Base-by-base conservation (phyloP, 2,888 invertebrate species). In the Chloroclystis v-ata region DNA sequence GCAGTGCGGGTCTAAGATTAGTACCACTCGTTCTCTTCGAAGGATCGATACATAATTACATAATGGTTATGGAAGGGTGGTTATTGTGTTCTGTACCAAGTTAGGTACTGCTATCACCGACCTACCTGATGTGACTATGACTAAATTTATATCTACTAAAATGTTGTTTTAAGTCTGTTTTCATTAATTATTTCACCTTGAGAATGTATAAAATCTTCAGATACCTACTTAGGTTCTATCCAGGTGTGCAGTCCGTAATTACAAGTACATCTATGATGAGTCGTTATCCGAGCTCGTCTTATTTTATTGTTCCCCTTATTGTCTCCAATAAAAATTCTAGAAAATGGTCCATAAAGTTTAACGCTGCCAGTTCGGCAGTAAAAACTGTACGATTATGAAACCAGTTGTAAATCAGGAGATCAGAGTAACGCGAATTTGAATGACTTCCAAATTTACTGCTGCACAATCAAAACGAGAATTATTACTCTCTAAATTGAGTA, bases 241-340 rank as follows among this genome's bases (percentile, higher is more conserved):
- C 52, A 56, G 52, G 55, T 56, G 51, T 47, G 50, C 43, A 47
- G 41, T 43, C 29, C 42, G 12, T 54, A 56, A 58, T 58, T 54
- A 54, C 59, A 48, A 56, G 57, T 53, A 52, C 57, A 54, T 64
- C 61, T 60, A 63, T 58, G 57, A 56, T 49, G 44, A 61, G 59
- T 56, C 57, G 51, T 63, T 61, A 59, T 59, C 35, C 43, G 51
- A 63, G 57, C 65, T 62, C 69, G 70, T 75, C 72, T 75, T 64
- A 74, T 75, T 82, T 81, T 82, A 82, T 78, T 76, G 77, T 68
- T 65, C 59, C 69, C 75, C 76, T 80, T 83, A 84, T 82, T 82
- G 82, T 82, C 75, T 78, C 56, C 76, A 77, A 82, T 84, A 82
- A 82, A 82, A 81, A 78, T 73, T 76, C 71, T 71, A 72, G 72